A percentile compares a stretch with the other conserved stretches of the same genome.
phyloP scores from a whole-genome alignment of 1,140 invertebrate genomes.

The Thrips palmi region DNA sequence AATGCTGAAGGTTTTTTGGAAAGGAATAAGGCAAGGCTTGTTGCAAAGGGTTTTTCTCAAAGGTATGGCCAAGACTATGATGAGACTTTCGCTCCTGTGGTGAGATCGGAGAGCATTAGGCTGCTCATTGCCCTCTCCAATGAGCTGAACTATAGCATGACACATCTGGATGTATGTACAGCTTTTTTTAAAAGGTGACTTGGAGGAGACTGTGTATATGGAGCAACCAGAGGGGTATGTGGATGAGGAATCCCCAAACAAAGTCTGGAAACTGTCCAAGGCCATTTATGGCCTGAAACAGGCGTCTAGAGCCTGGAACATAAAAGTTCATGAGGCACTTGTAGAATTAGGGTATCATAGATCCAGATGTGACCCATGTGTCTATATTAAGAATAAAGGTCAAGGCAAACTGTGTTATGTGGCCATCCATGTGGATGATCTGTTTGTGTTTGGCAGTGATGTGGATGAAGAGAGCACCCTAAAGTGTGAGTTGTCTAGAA shows the following conservation, averaged over 20 bases:
- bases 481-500: conserved; percentile 5
- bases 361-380: background rate
- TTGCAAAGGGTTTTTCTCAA: conserved; percentile 21
- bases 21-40: conserved; percentile 24
- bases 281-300: conserved; percentile 13
- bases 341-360: background rate
- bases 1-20: conserved; percentile 16
- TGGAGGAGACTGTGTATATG: conserved; percentile 19
- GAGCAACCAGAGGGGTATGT: conserved; percentile 11
- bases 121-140: conserved; percentile 21
- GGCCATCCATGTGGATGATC: conserved; percentile 9
- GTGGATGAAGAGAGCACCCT: conserved; percentile 3
- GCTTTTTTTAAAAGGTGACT: conserved; percentile 25
- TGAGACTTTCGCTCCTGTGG: conserved; percentile 23
- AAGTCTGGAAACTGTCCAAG: conserved; percentile 13
- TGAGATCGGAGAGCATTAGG: conserved; percentile 20
- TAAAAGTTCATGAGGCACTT: conserved; percentile 7
- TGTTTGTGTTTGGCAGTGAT: conserved; percentile 5
- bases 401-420: background rate
- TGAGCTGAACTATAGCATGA: conserved; percentile 18
- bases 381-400: conserved; percentile 2
- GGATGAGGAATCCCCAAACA: conserved; percentile 9
- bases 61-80: conserved; percentile 20
- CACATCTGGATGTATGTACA: conserved; percentile 23
- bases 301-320: conserved; percentile 11